Evolutionary conservation across 1,140 invertebrate genomes (phyloP), one percentile per base, ranked within the genome.

Genomic region (Dryas iulia): DNA sequence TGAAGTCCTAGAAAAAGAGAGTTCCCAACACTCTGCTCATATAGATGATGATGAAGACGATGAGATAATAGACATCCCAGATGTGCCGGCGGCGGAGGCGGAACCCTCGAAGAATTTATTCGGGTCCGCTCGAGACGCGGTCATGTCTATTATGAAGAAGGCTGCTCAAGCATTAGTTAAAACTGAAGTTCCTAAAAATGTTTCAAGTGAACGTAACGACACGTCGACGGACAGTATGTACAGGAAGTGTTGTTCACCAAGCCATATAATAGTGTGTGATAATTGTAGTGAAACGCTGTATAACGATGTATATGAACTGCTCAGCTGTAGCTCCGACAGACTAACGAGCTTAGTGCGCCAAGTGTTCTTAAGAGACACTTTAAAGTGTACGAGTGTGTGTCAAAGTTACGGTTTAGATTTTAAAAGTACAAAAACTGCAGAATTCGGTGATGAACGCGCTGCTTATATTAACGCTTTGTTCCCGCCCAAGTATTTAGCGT

Each of bases 131-230:
- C 94, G 95, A 61, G 96, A 97, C 81, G 97, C 96, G 0, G 97
- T 98, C 3, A 94, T 98, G 72, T 96, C 95, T 63, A 97, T 98
- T 61, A 96, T 98, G 4, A 97, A 97, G 80, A 97, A 97, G 88
- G 97, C 96, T 0, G 96, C 96, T 11, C 94, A 96, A 89, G 96
- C 95, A 12, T 89, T 97, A 60, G 95, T 94, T 1, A 96, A 96
- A 81, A 94, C 94, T 73, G 92, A 94, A 73, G 93, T 94, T 87
- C 91, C 93, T 73, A 93, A 91, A 79, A 92, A 92, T 75, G 82
- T 87, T 66, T 84, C 91, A 23, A 87, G 81, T 74, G 84, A 90
- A 84, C 81, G 87, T 66, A 90, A 91, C 69, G 89, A 86, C 67
- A 84, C 66, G 73, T 86, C 72, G 73, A 80, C 78, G 69, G 83